Conservation (phyloP, 2,888 invertebrate genomes). For the Nephrotoma appendiculata region DNA sequence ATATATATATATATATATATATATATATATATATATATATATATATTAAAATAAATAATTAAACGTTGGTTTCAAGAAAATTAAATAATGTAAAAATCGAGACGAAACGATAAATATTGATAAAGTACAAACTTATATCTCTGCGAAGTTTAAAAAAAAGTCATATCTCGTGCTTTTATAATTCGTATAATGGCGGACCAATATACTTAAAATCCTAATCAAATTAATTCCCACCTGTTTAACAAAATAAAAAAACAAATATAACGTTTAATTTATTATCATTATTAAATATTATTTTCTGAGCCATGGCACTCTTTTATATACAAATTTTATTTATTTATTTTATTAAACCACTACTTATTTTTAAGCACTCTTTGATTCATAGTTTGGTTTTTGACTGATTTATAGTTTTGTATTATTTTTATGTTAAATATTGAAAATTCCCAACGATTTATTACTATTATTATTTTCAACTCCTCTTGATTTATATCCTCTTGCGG, state of each 20-base stretch:
- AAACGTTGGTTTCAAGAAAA: neutral
- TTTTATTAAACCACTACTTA: neutral
- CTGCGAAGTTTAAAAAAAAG: neutral
- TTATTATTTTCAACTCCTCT: neutral
- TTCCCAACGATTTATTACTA: neutral
- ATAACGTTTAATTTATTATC: neutral
- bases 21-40: too few relatives aligned
- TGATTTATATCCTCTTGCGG: neutral
- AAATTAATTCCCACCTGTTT: neutral
- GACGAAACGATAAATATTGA: neutral
- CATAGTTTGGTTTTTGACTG: neutral
- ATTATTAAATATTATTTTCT: neutral
- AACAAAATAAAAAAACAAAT: neutral
- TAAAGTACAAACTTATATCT: slow-evolving; percentile 5
- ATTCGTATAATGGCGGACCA: neutral
- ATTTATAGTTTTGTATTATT: neutral
- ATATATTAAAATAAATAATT: neutral
- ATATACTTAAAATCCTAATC: neutral
- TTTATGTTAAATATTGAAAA: neutral
- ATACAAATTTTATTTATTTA: neutral
- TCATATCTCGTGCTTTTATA: neutral
- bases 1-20: too few relatives aligned
- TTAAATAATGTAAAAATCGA: neutral
- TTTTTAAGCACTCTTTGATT: neutral
- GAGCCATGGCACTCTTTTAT: neutral